Percentiles rank a stretch among this genome's conserved stretches.
phyloP scores from a whole-genome alignment of 1,140 invertebrate genomes.

The Macrocentrus cingulum region DNA sequence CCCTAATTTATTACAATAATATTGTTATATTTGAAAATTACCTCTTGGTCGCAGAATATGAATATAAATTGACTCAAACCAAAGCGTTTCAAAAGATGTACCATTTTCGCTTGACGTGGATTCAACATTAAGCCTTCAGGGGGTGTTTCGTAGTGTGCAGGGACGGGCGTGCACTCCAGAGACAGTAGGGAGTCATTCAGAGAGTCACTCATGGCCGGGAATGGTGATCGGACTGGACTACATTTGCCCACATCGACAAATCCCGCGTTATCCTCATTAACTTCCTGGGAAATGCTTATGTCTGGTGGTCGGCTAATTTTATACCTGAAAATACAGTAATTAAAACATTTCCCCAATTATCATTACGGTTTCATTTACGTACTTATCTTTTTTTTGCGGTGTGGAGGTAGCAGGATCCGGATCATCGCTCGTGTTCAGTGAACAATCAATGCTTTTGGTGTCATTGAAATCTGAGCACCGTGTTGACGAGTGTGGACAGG shows the following conservation, averaged over 20 bases:
- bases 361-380: neutral
- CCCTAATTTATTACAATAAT: slow-evolving; percentile 1
- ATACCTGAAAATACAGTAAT: slow-evolving; percentile 29
- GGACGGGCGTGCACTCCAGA: slow-evolving; percentile 40
- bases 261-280: slow-evolving; percentile 32
- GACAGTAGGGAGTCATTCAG: slow-evolving; percentile 1
- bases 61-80: slow-evolving; percentile 40
- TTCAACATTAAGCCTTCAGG: slow-evolving; percentile 41
- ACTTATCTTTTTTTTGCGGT: neutral
- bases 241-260: slow-evolving; percentile 40
- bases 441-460: neutral
- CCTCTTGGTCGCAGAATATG: slow-evolving; percentile 52
- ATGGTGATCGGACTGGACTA: slow-evolving; percentile 42
- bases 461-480: neutral
- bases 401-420: neutral
- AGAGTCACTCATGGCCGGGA: slow-evolving; percentile 20
- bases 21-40: slow-evolving; percentile 6
- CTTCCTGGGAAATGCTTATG: slow-evolving; percentile 29
- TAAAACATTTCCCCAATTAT: neutral
- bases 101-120: slow-evolving; percentile 38
- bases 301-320: slow-evolving; percentile 38
- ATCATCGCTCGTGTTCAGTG: neutral
- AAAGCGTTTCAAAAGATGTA: slow-evolving; percentile 39
- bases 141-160: slow-evolving; percentile 45
- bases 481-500: neutral